Evolutionary conservation across 2,797 vertebrate species (phyloP).

Genomic region (Simalia tracyae): DNA sequence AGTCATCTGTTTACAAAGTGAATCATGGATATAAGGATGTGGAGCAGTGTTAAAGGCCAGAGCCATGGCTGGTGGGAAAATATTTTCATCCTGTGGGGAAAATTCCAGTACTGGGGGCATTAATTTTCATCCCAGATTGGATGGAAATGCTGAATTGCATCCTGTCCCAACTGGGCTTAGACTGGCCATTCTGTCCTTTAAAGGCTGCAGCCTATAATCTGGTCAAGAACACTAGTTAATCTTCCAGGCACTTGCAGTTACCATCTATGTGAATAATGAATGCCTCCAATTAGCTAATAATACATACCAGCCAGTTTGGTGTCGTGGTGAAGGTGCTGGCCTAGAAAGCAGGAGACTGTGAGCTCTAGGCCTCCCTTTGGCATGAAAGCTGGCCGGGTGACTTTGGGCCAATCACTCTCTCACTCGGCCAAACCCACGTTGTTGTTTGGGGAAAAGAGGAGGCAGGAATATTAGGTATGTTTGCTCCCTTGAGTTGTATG

Average conservation of each 20-base stretch:
- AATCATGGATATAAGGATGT: constrained; percentile 5
- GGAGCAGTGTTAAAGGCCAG: background rate
- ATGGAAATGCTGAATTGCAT: background rate
- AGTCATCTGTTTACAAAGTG: constrained; percentile 38
- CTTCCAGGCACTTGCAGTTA: background rate
- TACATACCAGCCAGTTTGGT: no score
- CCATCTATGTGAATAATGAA: background rate
- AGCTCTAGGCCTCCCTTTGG: no score
- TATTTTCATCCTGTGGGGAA: constrained; percentile 19
- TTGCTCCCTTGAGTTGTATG: no score
- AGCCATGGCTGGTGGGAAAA: constrained; percentile 9
- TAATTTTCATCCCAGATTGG: constrained; percentile 17
- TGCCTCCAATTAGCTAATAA: no score
- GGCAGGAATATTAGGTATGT: no score
- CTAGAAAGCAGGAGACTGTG: no score
- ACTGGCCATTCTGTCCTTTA: background rate
- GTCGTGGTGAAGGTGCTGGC: no score
- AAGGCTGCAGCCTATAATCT: background rate
- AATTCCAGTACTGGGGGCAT: constrained; percentile 13
- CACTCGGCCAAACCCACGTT: no score
- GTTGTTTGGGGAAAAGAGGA: no score
- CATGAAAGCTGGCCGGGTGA: no score
- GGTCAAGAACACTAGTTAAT: background rate
- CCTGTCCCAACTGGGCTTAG: background rate
- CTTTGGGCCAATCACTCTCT: no score